These are phyloP conservation scores for Lypha dubia DNA, from an alignment of 2,888 invertebrate species.

Conservation along the genomic window DNA sequence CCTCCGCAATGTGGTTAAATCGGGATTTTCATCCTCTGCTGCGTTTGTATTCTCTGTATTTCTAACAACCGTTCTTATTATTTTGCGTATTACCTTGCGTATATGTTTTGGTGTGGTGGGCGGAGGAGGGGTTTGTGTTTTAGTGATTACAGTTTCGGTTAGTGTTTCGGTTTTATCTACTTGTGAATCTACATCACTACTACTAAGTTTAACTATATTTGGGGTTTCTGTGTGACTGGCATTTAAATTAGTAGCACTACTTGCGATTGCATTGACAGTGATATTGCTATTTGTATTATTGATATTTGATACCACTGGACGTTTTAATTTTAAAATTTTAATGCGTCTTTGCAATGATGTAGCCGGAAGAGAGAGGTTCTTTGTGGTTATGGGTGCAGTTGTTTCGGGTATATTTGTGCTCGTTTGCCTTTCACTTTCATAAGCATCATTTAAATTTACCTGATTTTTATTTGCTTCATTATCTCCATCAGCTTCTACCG, in stretches of 20 bases:
- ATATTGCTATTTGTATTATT: slow-evolving; percentile 72
- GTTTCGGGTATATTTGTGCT: slow-evolving; percentile 66
- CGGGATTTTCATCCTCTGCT: neutral
- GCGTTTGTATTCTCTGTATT: slow-evolving; percentile 29
- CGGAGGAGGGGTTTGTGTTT: slow-evolving; percentile 67
- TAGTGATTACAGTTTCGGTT: slow-evolving; percentile 61
- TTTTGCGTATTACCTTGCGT: slow-evolving; percentile 79
- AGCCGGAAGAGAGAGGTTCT: slow-evolving; percentile 70
- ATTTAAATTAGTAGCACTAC: slow-evolving; percentile 77
- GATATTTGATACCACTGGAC: slow-evolving; percentile 74
- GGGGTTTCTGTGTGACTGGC: slow-evolving; percentile 74
- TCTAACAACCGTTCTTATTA: slow-evolving; percentile 76
- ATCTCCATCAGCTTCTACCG: slow-evolving; percentile 65
- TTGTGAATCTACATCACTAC: slow-evolving; percentile 69
- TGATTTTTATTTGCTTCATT: slow-evolving; percentile 62
- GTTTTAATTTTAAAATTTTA: slow-evolving; percentile 78
- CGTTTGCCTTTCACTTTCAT: slow-evolving; percentile 64
- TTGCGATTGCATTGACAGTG: slow-evolving; percentile 72
- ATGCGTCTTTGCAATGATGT: slow-evolving; percentile 77
- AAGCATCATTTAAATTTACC: slow-evolving; percentile 72
- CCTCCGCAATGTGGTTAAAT: slow-evolving; percentile 19
- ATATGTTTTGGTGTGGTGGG: slow-evolving; percentile 76
- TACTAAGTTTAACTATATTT: slow-evolving; percentile 70
- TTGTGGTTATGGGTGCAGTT: slow-evolving; percentile 70
- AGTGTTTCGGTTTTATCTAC: slow-evolving; percentile 64